Conservation (phyloP, 2,888 invertebrate genomes). For the Eristalis intricaria region DNA sequence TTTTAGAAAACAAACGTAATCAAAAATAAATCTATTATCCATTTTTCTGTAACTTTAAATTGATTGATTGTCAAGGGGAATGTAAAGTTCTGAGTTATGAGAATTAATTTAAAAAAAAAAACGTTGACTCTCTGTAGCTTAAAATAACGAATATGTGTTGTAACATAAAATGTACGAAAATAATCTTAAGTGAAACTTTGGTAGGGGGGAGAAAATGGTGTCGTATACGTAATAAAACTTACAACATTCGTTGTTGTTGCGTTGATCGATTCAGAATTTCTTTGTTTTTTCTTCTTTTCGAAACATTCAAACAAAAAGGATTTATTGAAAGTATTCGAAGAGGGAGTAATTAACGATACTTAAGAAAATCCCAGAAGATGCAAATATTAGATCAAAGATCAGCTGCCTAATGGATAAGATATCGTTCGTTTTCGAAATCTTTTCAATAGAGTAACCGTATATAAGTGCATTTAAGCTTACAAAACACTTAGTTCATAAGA, state of each 20-base stretch:
- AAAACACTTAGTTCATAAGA: not conserved
- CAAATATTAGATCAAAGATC: not conserved
- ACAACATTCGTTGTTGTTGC: not conserved
- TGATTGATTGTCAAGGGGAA: conserved; percentile 17
- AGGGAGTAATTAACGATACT: not conserved
- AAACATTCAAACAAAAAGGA: not conserved
- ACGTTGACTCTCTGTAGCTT: not conserved
- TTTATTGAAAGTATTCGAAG: not conserved
- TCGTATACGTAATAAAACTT: conserved; percentile 14
- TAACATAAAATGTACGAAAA: conserved; percentile 4
- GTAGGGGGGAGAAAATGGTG: not conserved
- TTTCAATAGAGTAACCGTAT: not conserved
- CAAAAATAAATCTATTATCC: not conserved
- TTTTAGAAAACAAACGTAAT: not conserved
- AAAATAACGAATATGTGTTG: conserved; percentile 6
- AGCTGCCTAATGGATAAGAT: not conserved
- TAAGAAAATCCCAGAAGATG: not conserved
- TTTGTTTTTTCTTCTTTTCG: not conserved
- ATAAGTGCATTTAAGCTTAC: not conserved
- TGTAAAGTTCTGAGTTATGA: not conserved
- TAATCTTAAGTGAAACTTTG: not conserved
- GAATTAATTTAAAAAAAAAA: not conserved
- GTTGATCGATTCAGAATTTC: not conserved
- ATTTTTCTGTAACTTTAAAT: conserved; percentile 4
- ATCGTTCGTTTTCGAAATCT: not conserved